A percentile compares a stretch with the other conserved stretches of the same genome.
phyloP scores from a whole-genome alignment of 2,113 vertebrate genomes.

The Hyla sarda region DNA sequence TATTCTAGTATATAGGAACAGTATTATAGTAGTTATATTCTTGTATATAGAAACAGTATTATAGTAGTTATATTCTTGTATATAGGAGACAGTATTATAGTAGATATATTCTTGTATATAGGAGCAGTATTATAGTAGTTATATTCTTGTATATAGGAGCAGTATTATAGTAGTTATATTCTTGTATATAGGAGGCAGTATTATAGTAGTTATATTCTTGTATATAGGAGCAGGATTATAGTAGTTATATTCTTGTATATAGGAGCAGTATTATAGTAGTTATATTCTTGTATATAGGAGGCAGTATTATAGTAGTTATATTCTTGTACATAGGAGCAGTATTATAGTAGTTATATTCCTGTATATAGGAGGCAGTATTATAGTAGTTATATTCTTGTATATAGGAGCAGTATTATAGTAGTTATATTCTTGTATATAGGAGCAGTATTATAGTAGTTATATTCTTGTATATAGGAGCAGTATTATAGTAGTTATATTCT shows the following conservation, averaged over 20 bases:
- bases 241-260: conserved; percentile 15
- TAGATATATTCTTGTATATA: background rate
- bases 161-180: conserved; percentile 18
- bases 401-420: too few relatives aligned
- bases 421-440: background rate
- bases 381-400: too few relatives aligned
- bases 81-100: background rate
- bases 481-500: conserved; percentile 15
- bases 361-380: background rate
- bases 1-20: too few relatives aligned
- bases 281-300: background rate
- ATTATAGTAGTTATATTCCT: background rate
- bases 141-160: background rate
- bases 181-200: background rate
- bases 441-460: conserved; percentile 2
- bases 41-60: background rate
- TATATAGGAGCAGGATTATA: background rate
- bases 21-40: background rate
- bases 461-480: conserved; percentile 5
- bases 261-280: conserved; percentile 4
- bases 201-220: conserved; percentile 6
- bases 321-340: background rate
- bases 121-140: conserved; percentile 3
- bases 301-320: background rate
- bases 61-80: conserved; percentile 9